Base-by-base conservation (phyloP, 2,797 vertebrate genomes). In the Leptatherina wallacei region DNA sequence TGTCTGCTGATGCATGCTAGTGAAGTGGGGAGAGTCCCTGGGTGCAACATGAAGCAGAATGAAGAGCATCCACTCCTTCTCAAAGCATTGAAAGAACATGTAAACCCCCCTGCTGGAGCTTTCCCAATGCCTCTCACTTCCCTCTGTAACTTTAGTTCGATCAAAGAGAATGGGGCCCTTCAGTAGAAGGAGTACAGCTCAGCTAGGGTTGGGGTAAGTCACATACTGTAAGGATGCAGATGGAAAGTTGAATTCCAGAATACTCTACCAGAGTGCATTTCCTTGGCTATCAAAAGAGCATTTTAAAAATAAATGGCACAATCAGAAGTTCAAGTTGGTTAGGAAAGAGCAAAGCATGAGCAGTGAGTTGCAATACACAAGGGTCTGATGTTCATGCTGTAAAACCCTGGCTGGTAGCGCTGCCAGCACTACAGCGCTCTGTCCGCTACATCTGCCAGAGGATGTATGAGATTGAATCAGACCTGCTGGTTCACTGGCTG, bases 21-120 rank as follows among this genome's bases (percentile, higher is more conserved):
- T 80, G 88, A 87, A 89, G 81, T 20, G 61, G 72, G 75, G 72
- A 74, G 71, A 82, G 81, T 89, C 88, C 82, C 84, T n/a, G 77
- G 82, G 86, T 89, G 82, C 88, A 87, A 91, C 88, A 91, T 92
- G 90, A 92, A 92, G 90, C 87, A 91, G 91, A 91, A 91, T 92
- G 85, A 77, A 89, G 87, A 91, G 89, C 78, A 88, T 85, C 87
- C 71, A 78, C 65, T 81, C 81, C 69, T 83, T 85, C 85, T 83
- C 66, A 84, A 85, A 89, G 80, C 82, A 82, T 88, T 90, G 86
- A 90, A 91, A 92, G 86, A 75, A 81, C 80, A 83, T 85, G 78
- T 89, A 85, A 89, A 69, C 83, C 83, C 80, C 78, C 85, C 76
- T 74, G 76, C 83, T 85, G 86, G 75, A 89, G 83, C 73, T 80